Conservation (phyloP, 2,113 vertebrate genomes). For the Poecilia latipinna region DNA sequence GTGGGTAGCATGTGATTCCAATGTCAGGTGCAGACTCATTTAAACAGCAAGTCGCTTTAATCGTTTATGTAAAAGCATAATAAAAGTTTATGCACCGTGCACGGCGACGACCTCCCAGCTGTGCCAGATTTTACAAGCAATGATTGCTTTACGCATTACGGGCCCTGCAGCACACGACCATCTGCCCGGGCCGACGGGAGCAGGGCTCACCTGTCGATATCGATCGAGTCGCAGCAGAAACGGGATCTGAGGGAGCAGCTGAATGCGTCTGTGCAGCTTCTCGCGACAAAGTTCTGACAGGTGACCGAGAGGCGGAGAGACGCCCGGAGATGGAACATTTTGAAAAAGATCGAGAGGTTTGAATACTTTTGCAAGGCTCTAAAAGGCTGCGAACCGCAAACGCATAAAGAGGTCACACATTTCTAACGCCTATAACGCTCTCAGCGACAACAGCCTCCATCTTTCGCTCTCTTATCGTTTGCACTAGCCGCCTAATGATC, state of each 20-base stretch:
- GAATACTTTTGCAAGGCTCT: not conserved
- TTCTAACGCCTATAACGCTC: not conserved
- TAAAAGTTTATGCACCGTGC: constrained; percentile 13
- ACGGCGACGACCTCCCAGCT: constrained; percentile 19
- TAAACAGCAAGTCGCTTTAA: constrained; percentile 1
- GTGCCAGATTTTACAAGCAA: constrained; percentile 20
- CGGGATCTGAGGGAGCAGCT: constrained; percentile 10
- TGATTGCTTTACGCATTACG: constrained; percentile 24
- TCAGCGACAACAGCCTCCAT: not conserved
- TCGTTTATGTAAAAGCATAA: not conserved
- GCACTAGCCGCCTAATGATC: not conserved
- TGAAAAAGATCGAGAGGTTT: not conserved
- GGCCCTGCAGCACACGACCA: constrained; percentile 15
- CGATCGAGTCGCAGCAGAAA: constrained; percentile 16
- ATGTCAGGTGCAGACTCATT: not conserved
- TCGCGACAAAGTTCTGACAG: not conserved
- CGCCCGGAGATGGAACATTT: too few relatives aligned
- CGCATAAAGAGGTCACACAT: too few relatives aligned
- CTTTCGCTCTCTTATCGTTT: not conserved
- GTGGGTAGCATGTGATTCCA: constrained; percentile 1
- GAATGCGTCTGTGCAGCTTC: not conserved
- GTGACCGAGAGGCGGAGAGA: not conserved
- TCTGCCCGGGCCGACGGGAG: constrained; percentile 12
- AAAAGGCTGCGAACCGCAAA: not conserved
- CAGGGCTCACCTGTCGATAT: constrained; percentile 49